Evolutionary conservation across 1,140 invertebrate genomes (phyloP).

Genomic region (Parapsyche elsis): DNA sequence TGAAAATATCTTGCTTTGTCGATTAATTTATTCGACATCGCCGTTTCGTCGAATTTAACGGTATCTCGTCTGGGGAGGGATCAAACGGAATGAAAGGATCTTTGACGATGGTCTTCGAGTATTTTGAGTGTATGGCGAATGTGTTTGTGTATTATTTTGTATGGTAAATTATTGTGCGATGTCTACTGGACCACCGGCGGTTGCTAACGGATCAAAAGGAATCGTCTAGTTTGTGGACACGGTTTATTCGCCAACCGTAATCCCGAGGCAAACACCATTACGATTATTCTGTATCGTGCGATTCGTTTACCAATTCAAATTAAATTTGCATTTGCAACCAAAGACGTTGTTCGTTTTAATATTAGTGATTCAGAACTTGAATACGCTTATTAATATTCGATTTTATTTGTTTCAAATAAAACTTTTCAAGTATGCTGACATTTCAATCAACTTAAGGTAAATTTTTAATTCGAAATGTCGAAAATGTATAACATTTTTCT

Average conservation of each 20-base stretch:
- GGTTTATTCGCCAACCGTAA: not conserved
- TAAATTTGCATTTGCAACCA: not conserved
- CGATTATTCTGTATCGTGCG: slow-evolving; percentile 3
- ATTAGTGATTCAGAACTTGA: too few relatives aligned
- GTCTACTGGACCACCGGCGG: not conserved
- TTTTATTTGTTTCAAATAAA: too few relatives aligned
- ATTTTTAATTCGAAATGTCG: too few relatives aligned
- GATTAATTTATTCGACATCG: slow-evolving; percentile 12
- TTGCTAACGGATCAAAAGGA: not conserved
- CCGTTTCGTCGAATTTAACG: slow-evolving; percentile 24
- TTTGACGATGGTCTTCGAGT: not conserved
- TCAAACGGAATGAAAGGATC: not conserved
- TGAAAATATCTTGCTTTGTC: not conserved
- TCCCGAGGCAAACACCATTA: not conserved
- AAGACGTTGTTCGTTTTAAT: too few relatives aligned
- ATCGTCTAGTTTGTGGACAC: not conserved
- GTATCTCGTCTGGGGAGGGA: not conserved
- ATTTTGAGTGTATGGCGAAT: not conserved
- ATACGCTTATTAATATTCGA: too few relatives aligned
- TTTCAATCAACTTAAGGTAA: too few relatives aligned
- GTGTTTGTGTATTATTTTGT: not conserved
- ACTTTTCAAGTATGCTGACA: too few relatives aligned
- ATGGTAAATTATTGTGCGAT: not conserved
- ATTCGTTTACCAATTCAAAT: not conserved
- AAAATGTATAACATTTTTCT: too few relatives aligned